Conservation (phyloP, 1,140 invertebrate species). For the Tachypleus tridentatus region DNA sequence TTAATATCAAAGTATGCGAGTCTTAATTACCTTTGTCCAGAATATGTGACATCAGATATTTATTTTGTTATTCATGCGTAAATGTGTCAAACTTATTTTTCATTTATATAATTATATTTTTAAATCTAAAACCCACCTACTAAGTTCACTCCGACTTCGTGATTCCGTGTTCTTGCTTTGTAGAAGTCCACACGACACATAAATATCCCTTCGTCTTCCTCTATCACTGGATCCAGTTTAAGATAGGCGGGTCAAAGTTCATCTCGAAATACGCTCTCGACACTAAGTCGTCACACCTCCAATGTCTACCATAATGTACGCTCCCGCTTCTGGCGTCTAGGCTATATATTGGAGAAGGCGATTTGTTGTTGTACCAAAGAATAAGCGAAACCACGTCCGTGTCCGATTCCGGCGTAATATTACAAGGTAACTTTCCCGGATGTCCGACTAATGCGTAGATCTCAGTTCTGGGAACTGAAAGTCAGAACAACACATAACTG, state of each 20-base stretch:
- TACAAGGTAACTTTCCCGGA: no score
- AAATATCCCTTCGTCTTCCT: slow-evolving; percentile 59
- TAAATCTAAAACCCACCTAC: slow-evolving; percentile 49
- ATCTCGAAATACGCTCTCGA: slow-evolving; percentile 11
- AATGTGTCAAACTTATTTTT: no score
- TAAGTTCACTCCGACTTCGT: slow-evolving; percentile 67
- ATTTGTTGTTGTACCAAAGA: slow-evolving; percentile 71
- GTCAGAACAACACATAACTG: no score
- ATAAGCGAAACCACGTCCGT: slow-evolving; percentile 58
- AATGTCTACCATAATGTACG: slow-evolving; percentile 7
- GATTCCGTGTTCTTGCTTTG: slow-evolving; percentile 69
- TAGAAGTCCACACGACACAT: slow-evolving; percentile 76
- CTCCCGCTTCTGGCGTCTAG: slow-evolving; percentile 12
- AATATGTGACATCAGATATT: no score
- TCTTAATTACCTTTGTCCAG: no score
- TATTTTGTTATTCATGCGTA: no score
- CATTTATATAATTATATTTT: no score
- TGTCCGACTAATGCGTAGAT: no score
- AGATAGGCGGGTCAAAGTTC: slow-evolving; percentile 7
- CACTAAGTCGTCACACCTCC: slow-evolving; percentile 4
- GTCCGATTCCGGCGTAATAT: no score
- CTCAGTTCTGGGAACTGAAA: no score
- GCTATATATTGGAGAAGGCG: slow-evolving; percentile 55
- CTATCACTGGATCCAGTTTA: slow-evolving; percentile 7
- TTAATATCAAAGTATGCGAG: no score